Conservation (phyloP, 2,113 vertebrate genomes). For the Equus przewalskii region DNA sequence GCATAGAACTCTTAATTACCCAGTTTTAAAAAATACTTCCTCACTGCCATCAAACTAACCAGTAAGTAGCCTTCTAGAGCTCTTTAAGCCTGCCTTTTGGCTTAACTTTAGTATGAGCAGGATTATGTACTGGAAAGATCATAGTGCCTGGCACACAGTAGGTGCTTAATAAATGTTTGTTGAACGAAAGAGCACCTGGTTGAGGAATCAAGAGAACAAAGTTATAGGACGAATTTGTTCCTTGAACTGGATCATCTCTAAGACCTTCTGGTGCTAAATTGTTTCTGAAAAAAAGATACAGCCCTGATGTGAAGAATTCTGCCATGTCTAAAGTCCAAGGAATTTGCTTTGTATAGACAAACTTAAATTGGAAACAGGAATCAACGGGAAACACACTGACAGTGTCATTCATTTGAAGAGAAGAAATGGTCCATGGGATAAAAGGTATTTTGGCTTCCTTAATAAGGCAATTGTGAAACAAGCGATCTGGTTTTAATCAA, state of each 20-base stretch:
- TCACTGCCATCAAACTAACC: background rate
- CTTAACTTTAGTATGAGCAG: background rate
- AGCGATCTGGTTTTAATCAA: constrained; percentile 62
- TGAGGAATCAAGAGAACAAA: constrained; percentile 17
- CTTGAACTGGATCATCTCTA: background rate
- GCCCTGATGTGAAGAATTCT: background rate
- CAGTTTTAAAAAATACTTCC: background rate
- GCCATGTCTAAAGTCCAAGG: constrained; percentile 2
- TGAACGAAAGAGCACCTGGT: background rate
- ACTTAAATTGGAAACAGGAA: constrained; percentile 64
- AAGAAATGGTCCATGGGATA: constrained; percentile 42
- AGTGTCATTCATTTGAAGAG: constrained; percentile 42
- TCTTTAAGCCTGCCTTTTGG: background rate
- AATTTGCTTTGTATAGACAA: constrained; percentile 32
- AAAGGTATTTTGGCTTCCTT: constrained; percentile 62
- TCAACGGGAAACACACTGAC: constrained; percentile 8
- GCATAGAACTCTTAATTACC: background rate
- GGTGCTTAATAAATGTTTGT: background rate
- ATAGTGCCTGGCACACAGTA: background rate
- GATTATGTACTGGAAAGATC: background rate
- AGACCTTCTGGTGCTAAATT: background rate
- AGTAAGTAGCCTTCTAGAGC: background rate
- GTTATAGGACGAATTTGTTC: background rate
- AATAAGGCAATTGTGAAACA: constrained; percentile 60
- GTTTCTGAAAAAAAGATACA: background rate